These are phyloP conservation scores for Fopius arisanus DNA, from an alignment of 1,140 invertebrate species.

Conservation along the genomic window DNA sequence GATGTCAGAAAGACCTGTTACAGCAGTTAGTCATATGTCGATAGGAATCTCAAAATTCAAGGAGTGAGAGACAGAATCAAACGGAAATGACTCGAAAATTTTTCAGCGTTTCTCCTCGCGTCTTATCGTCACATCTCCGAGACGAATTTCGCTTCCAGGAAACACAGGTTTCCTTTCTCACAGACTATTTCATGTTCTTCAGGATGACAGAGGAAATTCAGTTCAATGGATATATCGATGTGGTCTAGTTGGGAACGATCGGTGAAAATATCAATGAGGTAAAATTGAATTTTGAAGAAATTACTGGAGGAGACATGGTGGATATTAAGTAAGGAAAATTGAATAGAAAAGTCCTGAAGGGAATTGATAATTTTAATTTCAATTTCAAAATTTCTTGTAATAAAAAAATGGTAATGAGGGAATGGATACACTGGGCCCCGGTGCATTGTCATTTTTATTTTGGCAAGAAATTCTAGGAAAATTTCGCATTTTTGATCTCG, in stretches of 20 bases:
- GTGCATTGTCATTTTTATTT: neutral
- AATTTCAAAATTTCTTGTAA: too few species aligned
- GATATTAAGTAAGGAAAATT: too few species aligned
- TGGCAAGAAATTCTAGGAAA: neutral
- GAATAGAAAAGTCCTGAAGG: too few species aligned
- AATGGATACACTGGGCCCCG: too few species aligned
- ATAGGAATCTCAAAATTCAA: slow-evolving; percentile 8
- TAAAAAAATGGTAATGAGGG: too few species aligned
- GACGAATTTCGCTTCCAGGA: slow-evolving; percentile 27
- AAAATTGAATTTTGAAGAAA: too few species aligned
- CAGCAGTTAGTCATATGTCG: slow-evolving; percentile 71
- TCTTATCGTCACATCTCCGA: neutral
- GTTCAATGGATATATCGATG: neutral
- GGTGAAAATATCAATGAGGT: neutral
- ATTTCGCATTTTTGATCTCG: neutral
- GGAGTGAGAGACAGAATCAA: neutral
- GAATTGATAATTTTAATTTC: too few species aligned
- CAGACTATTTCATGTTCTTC: neutral
- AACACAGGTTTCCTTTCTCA: slow-evolving; percentile 26
- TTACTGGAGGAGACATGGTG: too few species aligned
- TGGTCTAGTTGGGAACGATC: too few species aligned
- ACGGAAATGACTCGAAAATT: slow-evolving; percentile 4
- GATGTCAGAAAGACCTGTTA: slow-evolving; percentile 87
- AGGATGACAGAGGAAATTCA: neutral
- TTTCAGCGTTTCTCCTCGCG: neutral